These are phyloP conservation scores for Esox lucius DNA, from an alignment of 2,797 vertebrate species.

Conservation along the genomic window DNA sequence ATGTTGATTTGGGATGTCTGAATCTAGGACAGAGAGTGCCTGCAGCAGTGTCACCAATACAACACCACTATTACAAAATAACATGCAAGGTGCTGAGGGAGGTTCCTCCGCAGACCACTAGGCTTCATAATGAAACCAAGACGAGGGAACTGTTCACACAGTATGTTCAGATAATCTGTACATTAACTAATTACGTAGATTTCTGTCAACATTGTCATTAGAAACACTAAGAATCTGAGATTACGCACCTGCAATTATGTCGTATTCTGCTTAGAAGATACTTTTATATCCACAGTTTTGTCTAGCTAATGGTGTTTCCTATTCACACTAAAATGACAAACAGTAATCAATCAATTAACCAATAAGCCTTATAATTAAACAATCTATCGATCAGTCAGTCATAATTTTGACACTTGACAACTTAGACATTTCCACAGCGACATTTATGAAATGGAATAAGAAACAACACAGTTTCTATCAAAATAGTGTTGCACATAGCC, in stretches of 20 bases:
- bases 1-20: slow-evolving; percentile 24
- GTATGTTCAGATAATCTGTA: neutral
- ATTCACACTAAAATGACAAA: neutral
- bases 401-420: neutral
- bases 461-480: neutral
- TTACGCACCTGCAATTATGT: neutral
- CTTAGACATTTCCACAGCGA: neutral
- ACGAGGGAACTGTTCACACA: neutral
- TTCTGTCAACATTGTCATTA: neutral
- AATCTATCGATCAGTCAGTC: neutral
- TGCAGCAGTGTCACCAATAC: slow-evolving; percentile 51
- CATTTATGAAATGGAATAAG: neutral
- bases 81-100: slow-evolving; percentile 34
- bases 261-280: neutral
- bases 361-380: neutral
- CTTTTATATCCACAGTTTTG: neutral
- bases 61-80: slow-evolving; percentile 44
- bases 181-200: neutral
- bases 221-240: neutral
- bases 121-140: neutral
- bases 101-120: neutral
- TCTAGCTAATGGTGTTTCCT: neutral
- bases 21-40: slow-evolving; percentile 64
- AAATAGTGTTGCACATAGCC: neutral
- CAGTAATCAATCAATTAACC: neutral